Percentiles rank a stretch among this genome's conserved stretches.
Conservation (phyloP, 2,113 vertebrate genomes). For the Panurus biarmicus region DNA sequence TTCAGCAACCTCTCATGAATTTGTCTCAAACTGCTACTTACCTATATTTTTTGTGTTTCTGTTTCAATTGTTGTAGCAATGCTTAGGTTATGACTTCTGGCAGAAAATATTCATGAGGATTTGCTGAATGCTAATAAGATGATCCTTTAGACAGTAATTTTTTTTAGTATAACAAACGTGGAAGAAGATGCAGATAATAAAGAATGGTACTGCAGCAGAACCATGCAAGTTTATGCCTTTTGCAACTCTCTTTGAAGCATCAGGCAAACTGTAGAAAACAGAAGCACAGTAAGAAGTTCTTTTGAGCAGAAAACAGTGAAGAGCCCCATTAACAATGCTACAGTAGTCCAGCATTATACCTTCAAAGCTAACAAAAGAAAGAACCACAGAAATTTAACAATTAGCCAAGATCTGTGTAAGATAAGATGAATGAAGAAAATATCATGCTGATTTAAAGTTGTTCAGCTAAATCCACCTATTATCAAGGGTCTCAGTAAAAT, state of each 20-base stretch:
- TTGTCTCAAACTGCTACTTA: not conserved
- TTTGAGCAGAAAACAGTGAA: not conserved
- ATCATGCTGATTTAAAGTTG: not conserved
- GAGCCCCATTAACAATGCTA: not conserved
- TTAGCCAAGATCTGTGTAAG: not conserved
- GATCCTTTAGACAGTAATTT: not conserved
- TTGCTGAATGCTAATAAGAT: not conserved
- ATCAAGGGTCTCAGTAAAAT: not conserved
- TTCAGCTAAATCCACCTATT: not conserved
- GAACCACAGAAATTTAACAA: not conserved
- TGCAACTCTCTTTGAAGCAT: not conserved
- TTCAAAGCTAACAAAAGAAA: not conserved
- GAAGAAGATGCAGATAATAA: not conserved
- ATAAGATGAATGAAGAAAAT: not conserved
- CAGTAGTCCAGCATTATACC: not conserved
- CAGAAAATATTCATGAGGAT: not conserved
- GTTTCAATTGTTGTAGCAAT: not conserved
- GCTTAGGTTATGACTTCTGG: not conserved
- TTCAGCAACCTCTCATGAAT: not conserved
- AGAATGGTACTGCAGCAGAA: not conserved
- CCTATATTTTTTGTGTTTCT: not conserved
- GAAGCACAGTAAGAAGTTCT: not conserved
- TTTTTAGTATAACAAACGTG: not conserved
- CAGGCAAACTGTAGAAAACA: not conserved
- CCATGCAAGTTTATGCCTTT: not conserved